A percentile compares a stretch with the other conserved stretches of the same genome.
These are phyloP conservation scores for Sericinus montela DNA, from an alignment of 2,888 invertebrate species.

Conservation along the genomic window DNA sequence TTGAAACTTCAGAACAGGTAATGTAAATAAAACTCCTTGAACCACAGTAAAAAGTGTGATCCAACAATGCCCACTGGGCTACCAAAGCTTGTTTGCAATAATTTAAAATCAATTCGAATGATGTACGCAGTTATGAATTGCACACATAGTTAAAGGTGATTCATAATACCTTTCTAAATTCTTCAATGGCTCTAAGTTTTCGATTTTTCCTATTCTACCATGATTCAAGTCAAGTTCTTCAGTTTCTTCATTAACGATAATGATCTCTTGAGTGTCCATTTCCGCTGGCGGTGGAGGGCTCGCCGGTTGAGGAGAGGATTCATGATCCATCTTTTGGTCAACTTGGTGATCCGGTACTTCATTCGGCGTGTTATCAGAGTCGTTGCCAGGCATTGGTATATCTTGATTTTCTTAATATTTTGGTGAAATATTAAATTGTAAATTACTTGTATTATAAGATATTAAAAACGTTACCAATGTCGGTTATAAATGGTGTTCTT, in stretches of 20 bases:
- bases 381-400: conserved; percentile 34
- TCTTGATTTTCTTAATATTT: conserved; percentile 40
- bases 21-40: no score
- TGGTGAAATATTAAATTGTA: not conserved
- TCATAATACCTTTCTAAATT: conserved; percentile 84
- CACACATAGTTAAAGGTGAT: no score
- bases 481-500: not conserved
- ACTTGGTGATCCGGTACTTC: conserved; percentile 5
- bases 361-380: conserved; percentile 29
- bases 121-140: no score
- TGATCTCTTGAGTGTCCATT: conserved; percentile 78
- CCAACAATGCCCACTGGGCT: no score
- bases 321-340: conserved; percentile 26
- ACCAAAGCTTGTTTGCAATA: no score
- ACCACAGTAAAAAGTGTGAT: no score
- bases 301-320: conserved; percentile 40
- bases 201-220: conserved; percentile 89
- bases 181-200: conserved; percentile 88
- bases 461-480: not conserved
- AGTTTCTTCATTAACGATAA: conserved; percentile 82
- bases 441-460: not conserved
- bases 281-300: conserved; percentile 48
- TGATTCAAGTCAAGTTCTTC: conserved; percentile 93
- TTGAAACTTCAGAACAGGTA: no score
- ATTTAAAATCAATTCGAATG: no score